Conservation (phyloP, 2,797 vertebrate species). For the Halcyon smyrnensis region DNA sequence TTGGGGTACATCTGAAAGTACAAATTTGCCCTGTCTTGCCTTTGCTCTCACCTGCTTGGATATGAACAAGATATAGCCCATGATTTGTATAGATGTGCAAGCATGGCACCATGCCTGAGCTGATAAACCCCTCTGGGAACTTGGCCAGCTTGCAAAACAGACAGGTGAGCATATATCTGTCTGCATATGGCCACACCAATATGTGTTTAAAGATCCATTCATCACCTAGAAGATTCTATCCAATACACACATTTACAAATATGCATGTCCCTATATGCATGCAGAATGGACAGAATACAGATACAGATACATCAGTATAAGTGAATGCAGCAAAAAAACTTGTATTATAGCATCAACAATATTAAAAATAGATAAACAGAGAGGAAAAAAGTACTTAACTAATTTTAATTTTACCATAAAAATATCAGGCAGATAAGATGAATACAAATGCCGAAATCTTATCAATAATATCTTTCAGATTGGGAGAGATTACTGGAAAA, state of each 20-base stretch:
- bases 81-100: background rate
- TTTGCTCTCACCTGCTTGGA: background rate
- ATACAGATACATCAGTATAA: background rate
- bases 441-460: background rate
- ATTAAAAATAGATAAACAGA: background rate
- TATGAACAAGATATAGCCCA: background rate
- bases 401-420: background rate
- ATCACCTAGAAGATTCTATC: background rate
- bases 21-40: background rate
- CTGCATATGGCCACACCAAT: background rate
- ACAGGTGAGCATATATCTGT: background rate
- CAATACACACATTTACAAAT: background rate
- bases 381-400: background rate
- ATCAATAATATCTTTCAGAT: background rate
- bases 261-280: rapidly evolving
- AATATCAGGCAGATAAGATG: background rate
- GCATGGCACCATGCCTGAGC: background rate
- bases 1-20: background rate
- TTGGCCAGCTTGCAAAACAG: background rate
- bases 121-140: background rate
- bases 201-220: background rate
- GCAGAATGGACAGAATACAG: background rate
- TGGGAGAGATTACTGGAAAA: background rate
- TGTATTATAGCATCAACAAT: background rate
- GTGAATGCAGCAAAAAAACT: background rate